Evolutionary conservation across 2,888 invertebrate genomes (phyloP).

Genomic region (Diarsia dahlii): DNA sequence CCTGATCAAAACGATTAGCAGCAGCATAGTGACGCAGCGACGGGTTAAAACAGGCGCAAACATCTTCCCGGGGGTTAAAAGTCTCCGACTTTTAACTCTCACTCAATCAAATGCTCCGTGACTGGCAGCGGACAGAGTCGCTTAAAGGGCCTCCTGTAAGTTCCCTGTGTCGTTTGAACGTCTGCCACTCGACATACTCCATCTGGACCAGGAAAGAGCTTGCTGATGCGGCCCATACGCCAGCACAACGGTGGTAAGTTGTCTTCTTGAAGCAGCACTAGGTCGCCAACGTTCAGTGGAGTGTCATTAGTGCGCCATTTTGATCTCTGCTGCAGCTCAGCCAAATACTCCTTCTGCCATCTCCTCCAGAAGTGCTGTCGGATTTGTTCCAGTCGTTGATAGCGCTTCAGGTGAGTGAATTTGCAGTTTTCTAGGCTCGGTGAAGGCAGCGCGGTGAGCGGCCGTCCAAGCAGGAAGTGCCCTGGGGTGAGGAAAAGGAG

Average conservation of each 20-base stretch:
- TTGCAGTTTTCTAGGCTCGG: too few species aligned
- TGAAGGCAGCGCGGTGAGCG: neutral
- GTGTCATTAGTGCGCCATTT: neutral
- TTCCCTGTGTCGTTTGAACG: neutral
- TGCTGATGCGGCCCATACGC: too few species aligned
- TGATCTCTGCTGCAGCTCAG: too few species aligned
- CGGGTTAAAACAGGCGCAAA: neutral
- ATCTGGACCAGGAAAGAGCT: neutral
- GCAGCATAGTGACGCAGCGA: too few species aligned
- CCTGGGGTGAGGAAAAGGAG: constrained; percentile 3
- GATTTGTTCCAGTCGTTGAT: too few species aligned
- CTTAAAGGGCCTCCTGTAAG: neutral
- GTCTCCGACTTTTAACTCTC: neutral
- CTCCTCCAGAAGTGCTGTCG: too few species aligned
- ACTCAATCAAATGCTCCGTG: neutral
- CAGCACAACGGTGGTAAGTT: neutral
- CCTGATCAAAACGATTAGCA: too few species aligned
- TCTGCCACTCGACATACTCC: neutral
- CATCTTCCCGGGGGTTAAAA: too few species aligned
- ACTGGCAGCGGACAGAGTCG: neutral
- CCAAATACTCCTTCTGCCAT: neutral
- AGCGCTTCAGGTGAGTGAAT: too few species aligned
- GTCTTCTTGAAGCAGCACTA: neutral
- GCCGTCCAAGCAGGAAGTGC: constrained; percentile 9
- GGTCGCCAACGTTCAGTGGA: neutral